Conservation (phyloP, 1,140 invertebrate species). For the Hycleus cichorii region DNA sequence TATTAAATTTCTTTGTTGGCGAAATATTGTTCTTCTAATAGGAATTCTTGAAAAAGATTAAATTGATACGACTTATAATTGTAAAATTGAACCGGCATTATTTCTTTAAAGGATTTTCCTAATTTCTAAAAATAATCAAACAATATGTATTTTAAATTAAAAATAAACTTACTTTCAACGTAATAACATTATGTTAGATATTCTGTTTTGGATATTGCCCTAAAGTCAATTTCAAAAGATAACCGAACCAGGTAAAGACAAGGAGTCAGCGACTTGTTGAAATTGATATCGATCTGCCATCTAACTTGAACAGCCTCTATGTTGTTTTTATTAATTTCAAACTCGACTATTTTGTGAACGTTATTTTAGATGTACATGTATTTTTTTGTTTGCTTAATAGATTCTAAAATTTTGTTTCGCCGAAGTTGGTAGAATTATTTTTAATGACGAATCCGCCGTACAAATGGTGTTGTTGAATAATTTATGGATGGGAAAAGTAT, state of each 20-base stretch:
- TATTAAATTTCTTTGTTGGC: not conserved
- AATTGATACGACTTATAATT: no score
- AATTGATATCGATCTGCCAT: conserved; percentile 12
- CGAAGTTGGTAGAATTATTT: no score
- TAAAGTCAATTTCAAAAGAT: conserved; percentile 16
- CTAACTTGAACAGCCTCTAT: not conserved
- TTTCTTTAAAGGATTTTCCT: no score
- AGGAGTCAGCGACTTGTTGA: conserved; percentile 11
- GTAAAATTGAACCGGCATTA: no score
- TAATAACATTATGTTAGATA: conserved; percentile 12
- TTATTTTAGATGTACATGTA: no score
- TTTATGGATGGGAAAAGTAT: conserved; percentile 1
- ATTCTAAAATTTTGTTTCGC: no score
- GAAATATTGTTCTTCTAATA: not conserved
- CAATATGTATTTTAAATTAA: conserved; percentile 12
- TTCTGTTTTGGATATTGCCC: conserved; percentile 15
- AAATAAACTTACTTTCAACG: conserved; percentile 15
- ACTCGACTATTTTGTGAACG: no score
- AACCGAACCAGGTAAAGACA: conserved; percentile 15
- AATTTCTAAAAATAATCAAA: not conserved
- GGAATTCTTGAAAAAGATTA: no score
- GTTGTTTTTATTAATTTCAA: no score
- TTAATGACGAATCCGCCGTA: no score
- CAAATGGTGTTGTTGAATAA: not conserved
- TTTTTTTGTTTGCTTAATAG: no score